Evolutionary conservation across 2,888 invertebrate species (phyloP).

Genomic region (Polietes domitor): DNA sequence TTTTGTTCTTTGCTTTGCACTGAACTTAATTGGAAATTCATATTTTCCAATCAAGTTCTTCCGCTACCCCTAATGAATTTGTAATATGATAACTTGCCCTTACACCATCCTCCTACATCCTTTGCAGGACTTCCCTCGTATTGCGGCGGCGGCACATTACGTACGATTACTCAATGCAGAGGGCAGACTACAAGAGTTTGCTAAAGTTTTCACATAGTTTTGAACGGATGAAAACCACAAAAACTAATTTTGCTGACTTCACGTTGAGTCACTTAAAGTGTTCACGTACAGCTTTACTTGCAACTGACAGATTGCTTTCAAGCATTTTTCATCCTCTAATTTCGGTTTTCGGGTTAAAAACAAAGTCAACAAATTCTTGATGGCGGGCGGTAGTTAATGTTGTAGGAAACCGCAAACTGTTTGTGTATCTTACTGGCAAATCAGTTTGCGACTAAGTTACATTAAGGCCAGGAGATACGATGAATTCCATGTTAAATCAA

Average conservation of each 20-base stretch:
- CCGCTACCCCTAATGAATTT: too few relatives aligned
- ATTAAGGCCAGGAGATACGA: too few relatives aligned
- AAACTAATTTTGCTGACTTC: slow-evolving; percentile 71
- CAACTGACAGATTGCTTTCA: neutral
- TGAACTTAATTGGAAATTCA: too few relatives aligned
- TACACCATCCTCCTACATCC: too few relatives aligned
- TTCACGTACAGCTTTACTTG: neutral
- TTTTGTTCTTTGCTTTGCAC: too few relatives aligned
- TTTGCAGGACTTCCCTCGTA: neutral
- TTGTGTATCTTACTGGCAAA: neutral
- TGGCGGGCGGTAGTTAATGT: neutral
- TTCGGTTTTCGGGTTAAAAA: neutral
- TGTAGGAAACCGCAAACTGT: neutral
- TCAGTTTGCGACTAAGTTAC: too few relatives aligned
- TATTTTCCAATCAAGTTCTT: too few relatives aligned
- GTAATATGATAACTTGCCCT: too few relatives aligned
- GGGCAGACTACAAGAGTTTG: neutral
- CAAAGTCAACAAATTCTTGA: neutral
- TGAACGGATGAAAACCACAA: slow-evolving; percentile 71
- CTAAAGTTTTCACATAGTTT: too few relatives aligned
- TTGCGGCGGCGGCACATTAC: neutral
- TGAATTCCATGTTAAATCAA: too few relatives aligned
- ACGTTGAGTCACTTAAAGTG: slow-evolving; percentile 19
- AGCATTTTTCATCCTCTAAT: slow-evolving; percentile 9
- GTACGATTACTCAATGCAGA: neutral